Conservation (phyloP, 2,888 invertebrate genomes). For the Disparrhopalites patrizii region DNA sequence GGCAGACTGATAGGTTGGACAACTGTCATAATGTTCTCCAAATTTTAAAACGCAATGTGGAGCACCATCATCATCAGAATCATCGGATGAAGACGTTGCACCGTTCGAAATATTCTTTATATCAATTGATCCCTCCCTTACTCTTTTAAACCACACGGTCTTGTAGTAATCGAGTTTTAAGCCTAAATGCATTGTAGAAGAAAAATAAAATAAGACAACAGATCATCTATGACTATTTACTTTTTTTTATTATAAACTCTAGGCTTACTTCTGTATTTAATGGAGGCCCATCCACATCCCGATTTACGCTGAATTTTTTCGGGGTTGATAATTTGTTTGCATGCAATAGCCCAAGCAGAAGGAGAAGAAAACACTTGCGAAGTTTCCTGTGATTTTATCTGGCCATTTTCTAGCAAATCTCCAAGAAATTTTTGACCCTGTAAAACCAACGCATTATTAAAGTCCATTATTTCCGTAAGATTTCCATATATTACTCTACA, state of each 20-base stretch:
- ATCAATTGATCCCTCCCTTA: constrained; percentile 49
- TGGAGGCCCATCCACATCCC: constrained; percentile 90
- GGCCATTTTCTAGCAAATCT: constrained; percentile 77
- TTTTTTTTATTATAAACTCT: neutral
- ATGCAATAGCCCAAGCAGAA: constrained; percentile 89
- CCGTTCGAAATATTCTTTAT: constrained; percentile 47
- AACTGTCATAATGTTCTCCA: constrained; percentile 47
- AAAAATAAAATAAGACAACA: neutral
- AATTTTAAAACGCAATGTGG: constrained; percentile 46
- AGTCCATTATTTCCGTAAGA: neutral
- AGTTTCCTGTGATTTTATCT: constrained; percentile 83
- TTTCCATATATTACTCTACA: neutral
- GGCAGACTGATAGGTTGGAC: constrained; percentile 40
- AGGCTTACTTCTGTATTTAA: constrained; percentile 56
- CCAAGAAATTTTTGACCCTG: constrained; percentile 86
- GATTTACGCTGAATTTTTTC: constrained; percentile 68
- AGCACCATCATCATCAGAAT: constrained; percentile 42
- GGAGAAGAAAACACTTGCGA: constrained; percentile 83
- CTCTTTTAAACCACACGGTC: constrained; percentile 71
- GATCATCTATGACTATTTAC: neutral
- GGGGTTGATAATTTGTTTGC: constrained; percentile 84
- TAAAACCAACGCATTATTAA: neutral
- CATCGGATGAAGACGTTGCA: constrained; percentile 41
- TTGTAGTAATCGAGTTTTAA: constrained; percentile 82
- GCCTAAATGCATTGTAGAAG: constrained; percentile 28